Evolutionary conservation across 2,888 invertebrate genomes (phyloP).

Genomic region (Ochropleura leucogaster): DNA sequence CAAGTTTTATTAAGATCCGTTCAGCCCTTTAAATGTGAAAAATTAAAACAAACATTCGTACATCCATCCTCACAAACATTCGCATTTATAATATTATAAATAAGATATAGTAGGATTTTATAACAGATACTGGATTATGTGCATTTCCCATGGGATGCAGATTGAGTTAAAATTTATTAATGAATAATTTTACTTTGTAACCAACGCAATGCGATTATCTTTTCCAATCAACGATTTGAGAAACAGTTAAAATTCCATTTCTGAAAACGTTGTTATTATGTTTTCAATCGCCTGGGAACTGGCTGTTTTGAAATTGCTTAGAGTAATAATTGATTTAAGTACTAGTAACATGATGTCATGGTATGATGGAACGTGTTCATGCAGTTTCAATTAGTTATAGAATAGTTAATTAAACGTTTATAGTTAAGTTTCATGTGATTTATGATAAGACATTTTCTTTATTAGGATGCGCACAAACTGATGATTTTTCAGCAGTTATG

Average conservation of each 20-base stretch:
- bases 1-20: too few species aligned
- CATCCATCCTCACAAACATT: too few species aligned
- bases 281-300: constrained; percentile 26
- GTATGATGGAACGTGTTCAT: not conserved
- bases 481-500: too few species aligned
- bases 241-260: constrained; percentile 16
- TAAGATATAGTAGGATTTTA: too few species aligned
- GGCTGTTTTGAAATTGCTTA: not conserved
- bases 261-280: not conserved
- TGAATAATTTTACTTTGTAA: not conserved
- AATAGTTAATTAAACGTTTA: not conserved
- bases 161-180: not conserved
- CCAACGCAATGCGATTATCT: constrained; percentile 12
- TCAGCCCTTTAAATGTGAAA: too few species aligned
- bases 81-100: too few species aligned
- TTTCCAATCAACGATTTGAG: not conserved
- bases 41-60: too few species aligned
- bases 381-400: not conserved
- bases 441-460: too few species aligned
- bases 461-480: too few species aligned
- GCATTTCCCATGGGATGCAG: not conserved
- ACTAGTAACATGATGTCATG: not conserved
- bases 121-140: constrained; percentile 6
- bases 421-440: too few species aligned
- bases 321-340: not conserved